phyloP scores from a whole-genome alignment of 2,888 invertebrate species.

The Phortica okadai region DNA sequence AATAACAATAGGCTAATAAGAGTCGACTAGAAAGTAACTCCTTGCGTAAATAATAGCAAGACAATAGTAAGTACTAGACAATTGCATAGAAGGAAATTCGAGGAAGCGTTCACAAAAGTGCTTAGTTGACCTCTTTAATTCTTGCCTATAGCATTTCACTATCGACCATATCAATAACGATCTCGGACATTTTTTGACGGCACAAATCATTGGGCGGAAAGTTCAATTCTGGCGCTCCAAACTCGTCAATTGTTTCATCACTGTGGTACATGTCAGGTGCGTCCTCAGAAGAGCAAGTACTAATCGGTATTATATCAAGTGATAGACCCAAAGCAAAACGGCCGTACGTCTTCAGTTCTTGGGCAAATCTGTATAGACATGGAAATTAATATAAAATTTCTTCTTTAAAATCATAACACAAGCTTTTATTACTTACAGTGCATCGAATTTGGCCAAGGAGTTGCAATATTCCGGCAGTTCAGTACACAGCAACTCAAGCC shows the following conservation, averaged over 20 bases:
- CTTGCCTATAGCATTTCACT: slow-evolving; percentile 78
- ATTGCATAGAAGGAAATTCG: not conserved
- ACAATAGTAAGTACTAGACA: not conserved
- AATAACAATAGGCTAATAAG: not conserved
- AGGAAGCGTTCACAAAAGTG: not conserved
- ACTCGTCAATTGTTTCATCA: slow-evolving; percentile 70
- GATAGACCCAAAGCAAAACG: slow-evolving; percentile 83
- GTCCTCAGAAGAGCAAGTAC: slow-evolving; percentile 83
- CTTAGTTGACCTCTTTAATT: not conserved
- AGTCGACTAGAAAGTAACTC: not conserved
- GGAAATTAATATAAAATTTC: not conserved
- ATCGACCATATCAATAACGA: slow-evolving; percentile 83
- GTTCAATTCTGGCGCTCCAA: slow-evolving; percentile 73
- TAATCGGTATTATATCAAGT: slow-evolving; percentile 84
- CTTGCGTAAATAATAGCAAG: not conserved
- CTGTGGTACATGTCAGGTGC: slow-evolving; percentile 83
- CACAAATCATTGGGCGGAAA: slow-evolving; percentile 80
- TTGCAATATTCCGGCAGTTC: slow-evolving; percentile 69
- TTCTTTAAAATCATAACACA: not conserved
- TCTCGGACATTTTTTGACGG: slow-evolving; percentile 82
- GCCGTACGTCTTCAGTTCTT: slow-evolving; percentile 81
- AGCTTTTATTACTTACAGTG: slow-evolving; percentile 48
- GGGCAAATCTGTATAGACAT: slow-evolving; percentile 78
- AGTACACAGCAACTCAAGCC: slow-evolving; percentile 79
- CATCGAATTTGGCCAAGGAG: slow-evolving; percentile 77